phyloP scores from a whole-genome alignment of 2,113 vertebrate species.

The Sylvicapra grimmia region DNA sequence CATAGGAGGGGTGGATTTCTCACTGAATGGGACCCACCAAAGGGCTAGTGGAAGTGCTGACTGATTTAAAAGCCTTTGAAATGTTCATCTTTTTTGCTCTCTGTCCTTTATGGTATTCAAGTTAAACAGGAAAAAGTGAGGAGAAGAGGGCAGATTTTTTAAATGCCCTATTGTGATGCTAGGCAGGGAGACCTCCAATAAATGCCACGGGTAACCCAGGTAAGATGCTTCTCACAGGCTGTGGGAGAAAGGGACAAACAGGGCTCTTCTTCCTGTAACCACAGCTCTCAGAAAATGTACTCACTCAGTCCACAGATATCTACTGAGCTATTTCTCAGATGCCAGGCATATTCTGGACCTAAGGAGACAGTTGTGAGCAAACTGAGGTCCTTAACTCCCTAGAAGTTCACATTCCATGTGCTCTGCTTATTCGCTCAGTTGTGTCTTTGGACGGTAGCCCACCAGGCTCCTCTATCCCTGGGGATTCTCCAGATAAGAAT shows the following conservation, averaged over 20 bases:
- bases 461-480: not conserved
- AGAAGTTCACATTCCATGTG: not conserved
- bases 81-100: not conserved
- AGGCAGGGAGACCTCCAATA: not conserved
- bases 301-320: not conserved
- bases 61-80: constrained; percentile 41
- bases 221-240: not conserved
- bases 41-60: not conserved
- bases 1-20: not conserved
- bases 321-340: not conserved
- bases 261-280: not conserved
- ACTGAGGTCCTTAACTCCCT: not conserved
- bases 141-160: not conserved
- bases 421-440: not conserved
- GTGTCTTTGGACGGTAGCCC: not conserved
- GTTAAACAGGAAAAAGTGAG: not conserved
- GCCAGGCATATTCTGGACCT: not conserved
- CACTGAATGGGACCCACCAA: not conserved
- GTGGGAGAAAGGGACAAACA: not conserved
- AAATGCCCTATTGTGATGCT: not conserved
- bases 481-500: not conserved
- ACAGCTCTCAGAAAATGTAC: not conserved
- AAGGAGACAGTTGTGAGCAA: not conserved
- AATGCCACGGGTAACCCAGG: not conserved
- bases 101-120: not conserved